Conservation (phyloP, 2,797 vertebrate species). For the Enteromius unitaeniatus region DNA sequence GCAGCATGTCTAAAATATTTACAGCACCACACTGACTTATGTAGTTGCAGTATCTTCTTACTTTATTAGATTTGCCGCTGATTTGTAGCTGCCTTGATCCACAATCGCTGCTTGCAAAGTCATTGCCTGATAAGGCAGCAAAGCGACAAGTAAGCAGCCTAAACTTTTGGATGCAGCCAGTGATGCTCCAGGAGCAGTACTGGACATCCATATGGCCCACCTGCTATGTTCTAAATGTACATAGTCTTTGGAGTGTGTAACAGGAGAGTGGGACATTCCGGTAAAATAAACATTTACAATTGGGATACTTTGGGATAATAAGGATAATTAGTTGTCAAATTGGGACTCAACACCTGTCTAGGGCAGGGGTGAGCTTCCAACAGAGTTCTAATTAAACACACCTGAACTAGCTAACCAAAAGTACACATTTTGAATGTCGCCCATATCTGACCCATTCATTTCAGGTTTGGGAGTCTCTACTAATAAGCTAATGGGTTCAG, state of each 20-base stretch:
- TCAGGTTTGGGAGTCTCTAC: neutral
- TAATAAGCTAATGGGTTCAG: neutral
- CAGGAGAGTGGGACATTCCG: neutral
- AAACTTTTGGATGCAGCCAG: too few species aligned
- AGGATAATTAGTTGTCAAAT: neutral
- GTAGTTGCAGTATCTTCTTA: too few species aligned
- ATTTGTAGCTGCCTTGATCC: too few species aligned
- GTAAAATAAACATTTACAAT: neutral
- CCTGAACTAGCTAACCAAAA: neutral
- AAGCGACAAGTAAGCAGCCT: too few species aligned
- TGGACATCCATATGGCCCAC: neutral
- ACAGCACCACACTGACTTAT: too few species aligned
- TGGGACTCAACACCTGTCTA: neutral
- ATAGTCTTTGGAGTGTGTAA: neutral
- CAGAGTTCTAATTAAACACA: neutral
- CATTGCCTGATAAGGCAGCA: too few species aligned
- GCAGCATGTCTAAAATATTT: too few species aligned
- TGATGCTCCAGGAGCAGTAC: neutral
- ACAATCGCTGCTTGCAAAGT: too few species aligned
- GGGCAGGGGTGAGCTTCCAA: neutral
- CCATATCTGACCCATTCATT: neutral
- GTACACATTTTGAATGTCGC: neutral
- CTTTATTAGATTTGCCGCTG: too few species aligned
- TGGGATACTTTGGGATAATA: neutral
- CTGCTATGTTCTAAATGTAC: neutral